phyloP scores from a whole-genome alignment of 2,113 vertebrate species.

The Hassar affinis region DNA sequence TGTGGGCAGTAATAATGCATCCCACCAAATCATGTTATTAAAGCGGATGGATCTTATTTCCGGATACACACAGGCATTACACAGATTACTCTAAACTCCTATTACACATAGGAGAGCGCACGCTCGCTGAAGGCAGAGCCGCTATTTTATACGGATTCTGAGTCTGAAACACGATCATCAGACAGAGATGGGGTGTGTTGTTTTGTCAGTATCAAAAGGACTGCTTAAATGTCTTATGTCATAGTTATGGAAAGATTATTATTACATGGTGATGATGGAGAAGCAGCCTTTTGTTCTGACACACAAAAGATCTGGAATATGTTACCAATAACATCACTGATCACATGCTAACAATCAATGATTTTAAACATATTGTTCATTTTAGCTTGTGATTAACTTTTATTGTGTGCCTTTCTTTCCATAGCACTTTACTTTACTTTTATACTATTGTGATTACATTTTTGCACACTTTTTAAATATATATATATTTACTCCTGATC shows the following conservation, averaged over 20 bases:
- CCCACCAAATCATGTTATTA: neutral
- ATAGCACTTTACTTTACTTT: neutral
- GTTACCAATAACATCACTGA: neutral
- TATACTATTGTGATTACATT: neutral
- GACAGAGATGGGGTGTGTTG: neutral
- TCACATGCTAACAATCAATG: neutral
- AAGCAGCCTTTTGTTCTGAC: neutral
- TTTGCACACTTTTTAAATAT: neutral
- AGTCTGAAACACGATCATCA: neutral
- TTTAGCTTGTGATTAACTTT: neutral
- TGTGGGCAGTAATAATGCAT: slow-evolving; percentile 12
- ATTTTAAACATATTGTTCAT: neutral
- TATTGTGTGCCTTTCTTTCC: neutral
- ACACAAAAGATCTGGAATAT: neutral
- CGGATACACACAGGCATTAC: too few relatives aligned
- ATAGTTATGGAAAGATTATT: neutral
- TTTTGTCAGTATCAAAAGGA: neutral
- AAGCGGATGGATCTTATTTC: neutral
- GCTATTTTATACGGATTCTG: neutral
- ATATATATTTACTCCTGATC: too few relatives aligned
- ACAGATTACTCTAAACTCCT: neutral
- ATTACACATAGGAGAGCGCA: neutral
- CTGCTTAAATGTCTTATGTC: neutral
- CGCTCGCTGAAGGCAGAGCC: neutral
- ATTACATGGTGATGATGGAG: neutral